Evolutionary conservation across 2,113 vertebrate species (phyloP), one percentile per base, ranked within the genome.

Genomic region (Clarias magur): DNA sequence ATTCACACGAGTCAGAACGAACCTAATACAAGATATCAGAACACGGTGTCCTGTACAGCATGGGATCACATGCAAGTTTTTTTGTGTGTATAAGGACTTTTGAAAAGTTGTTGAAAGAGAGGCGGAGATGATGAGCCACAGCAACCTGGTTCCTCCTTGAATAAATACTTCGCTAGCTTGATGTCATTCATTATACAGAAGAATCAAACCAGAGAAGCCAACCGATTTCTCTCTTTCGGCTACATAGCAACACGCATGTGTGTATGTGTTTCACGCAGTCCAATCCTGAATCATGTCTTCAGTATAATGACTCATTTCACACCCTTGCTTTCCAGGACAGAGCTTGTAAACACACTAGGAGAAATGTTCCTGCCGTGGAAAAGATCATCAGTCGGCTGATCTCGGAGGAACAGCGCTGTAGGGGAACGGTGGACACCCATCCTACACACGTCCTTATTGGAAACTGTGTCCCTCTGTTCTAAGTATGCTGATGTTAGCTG

Each of bases 281-380:
- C 73, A 73, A 59, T 42, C 57, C 17, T 60, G 70, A 38, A 48
- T 59, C 56, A 85, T 13, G 68, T 48, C 57, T 60, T 85, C 34
- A 48, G 56, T 16, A 21, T 56, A 70, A 21, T 68, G 82, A 70
- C 83, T 42, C 56, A 85, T 48, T 85, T 85, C 83, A 85, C 83
- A 85, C 34, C 34, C 34, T 62, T 75, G 83, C 70, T 75, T 75
- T 75, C 70, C 27, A 75, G 54, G 57, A 13, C 83, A 17, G 68
- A 73, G 70, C 67, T 30, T 34, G 27, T 15, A 67, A 67, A 67
- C n/a, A 4, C 63, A 67, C 25, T 68, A 70, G 67, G 27, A 34
- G 27, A 70, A 70, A 70, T 73, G 70, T 73, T 42, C 70, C 30
- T 73, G 70, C 30, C 70, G 38, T 8, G 27, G 67, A 70, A 70